Conservation (phyloP, 1,140 invertebrate species). For the Euwallacea fornicatus region DNA sequence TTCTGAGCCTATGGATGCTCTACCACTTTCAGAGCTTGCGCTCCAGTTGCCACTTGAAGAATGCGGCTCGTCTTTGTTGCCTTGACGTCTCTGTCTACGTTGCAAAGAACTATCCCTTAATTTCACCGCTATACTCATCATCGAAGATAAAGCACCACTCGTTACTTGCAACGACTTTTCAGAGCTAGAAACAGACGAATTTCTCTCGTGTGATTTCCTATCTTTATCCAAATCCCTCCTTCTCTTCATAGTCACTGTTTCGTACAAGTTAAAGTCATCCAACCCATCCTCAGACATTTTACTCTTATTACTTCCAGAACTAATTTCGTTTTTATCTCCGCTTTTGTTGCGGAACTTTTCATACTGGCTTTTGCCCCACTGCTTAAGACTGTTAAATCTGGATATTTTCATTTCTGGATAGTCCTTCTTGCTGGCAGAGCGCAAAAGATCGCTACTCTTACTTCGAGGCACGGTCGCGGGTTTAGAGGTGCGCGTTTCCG, state of each 20-base stretch:
- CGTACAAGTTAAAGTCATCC: constrained; percentile 65
- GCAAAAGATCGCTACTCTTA: constrained; percentile 68
- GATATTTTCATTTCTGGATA: constrained; percentile 65
- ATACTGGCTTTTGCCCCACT: constrained; percentile 78
- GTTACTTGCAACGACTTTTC: constrained; percentile 66
- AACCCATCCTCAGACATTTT: constrained; percentile 49
- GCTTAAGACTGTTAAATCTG: constrained; percentile 77
- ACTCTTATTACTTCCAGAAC: constrained; percentile 24
- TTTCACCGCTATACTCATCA: constrained; percentile 67
- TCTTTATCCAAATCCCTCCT: constrained; percentile 59
- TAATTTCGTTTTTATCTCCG: constrained; percentile 38
- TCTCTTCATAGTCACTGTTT: constrained; percentile 62
- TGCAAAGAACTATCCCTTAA: constrained; percentile 69
- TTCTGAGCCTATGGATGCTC: constrained; percentile 80
- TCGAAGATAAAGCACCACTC: constrained; percentile 57
- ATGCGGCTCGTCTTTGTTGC: constrained; percentile 73
- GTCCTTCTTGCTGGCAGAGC: constrained; percentile 58
- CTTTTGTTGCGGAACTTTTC: constrained; percentile 69
- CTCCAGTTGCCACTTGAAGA: constrained; percentile 94
- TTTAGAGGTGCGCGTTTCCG: constrained; percentile 31
- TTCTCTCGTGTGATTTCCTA: constrained; percentile 66
- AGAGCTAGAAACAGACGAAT: constrained; percentile 69
- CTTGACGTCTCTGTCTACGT: constrained; percentile 61
- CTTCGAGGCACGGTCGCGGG: constrained; percentile 54
- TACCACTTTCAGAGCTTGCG: constrained; percentile 84